A percentile compares a stretch with the other conserved stretches of the same genome.
These are phyloP conservation scores for Galago senegalensis DNA, from an alignment of 2,797 vertebrate genomes.

Conservation along the genomic window DNA sequence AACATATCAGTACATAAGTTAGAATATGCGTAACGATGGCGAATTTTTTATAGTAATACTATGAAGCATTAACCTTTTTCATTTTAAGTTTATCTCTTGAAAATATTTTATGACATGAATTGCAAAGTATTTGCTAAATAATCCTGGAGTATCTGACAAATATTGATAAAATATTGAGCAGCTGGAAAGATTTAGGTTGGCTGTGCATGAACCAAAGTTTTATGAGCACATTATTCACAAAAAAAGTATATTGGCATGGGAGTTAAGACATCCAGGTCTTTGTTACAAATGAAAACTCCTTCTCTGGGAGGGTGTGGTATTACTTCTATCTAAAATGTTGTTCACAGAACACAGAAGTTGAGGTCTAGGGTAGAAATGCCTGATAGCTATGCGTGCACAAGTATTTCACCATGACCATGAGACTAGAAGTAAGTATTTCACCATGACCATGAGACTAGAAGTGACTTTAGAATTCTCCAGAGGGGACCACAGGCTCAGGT, in stretches of 20 bases:
- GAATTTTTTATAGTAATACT: not conserved
- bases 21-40: not conserved
- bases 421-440: not conserved
- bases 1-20: not conserved
- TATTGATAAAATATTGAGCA: not conserved
- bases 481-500: not conserved
- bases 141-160: not conserved
- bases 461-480: not conserved
- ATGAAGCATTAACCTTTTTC: not conserved
- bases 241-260: not conserved
- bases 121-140: not conserved
- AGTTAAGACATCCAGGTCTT: not conserved
- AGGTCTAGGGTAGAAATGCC: not conserved
- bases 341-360: not conserved
- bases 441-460: too few relatives aligned
- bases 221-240: not conserved
- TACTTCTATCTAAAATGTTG: not conserved
- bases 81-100: constrained; percentile 10
- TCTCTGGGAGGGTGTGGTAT: not conserved
- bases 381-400: not conserved
- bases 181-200: not conserved
- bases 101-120: not conserved
- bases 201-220: not conserved
- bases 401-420: not conserved
- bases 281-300: not conserved